phyloP scores from a whole-genome alignment of 2,113 vertebrate species.

The Menura novaehollandiae region DNA sequence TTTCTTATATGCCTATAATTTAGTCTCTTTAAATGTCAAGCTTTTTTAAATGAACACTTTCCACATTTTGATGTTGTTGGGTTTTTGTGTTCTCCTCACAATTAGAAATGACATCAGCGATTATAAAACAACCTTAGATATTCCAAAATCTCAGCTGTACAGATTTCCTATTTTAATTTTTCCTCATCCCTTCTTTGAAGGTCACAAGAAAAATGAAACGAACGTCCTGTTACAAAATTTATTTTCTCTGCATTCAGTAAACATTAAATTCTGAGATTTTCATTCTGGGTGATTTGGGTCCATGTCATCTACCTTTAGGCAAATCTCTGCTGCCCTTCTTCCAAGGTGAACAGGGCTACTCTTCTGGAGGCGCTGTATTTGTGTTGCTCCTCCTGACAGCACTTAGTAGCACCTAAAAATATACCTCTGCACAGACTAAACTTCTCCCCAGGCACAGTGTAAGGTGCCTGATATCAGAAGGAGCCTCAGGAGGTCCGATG shows the following conservation, averaged over 20 bases:
- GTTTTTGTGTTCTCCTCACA: neutral
- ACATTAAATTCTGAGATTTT: neutral
- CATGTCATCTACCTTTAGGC: neutral
- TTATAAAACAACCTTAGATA: neutral
- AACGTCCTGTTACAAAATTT: neutral
- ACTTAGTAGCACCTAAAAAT: neutral
- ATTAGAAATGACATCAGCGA: neutral
- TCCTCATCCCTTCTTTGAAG: neutral
- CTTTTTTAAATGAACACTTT: neutral
- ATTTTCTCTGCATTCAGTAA: neutral
- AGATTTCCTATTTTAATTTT: neutral
- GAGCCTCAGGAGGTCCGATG: neutral
- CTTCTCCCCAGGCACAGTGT: neutral
- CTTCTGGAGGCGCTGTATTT: neutral
- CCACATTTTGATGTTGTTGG: neutral
- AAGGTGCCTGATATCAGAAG: neutral
- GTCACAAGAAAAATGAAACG: neutral
- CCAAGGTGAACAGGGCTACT: neutral
- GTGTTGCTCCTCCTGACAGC: neutral
- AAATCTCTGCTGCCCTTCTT: neutral
- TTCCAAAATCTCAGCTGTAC: neutral
- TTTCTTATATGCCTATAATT: slow-evolving; percentile 11
- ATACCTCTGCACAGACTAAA: neutral
- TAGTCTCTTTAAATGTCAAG: slow-evolving; percentile 8
- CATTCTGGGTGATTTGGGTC: neutral